Conservation (phyloP, 2,797 vertebrate species). For the Oreochromis mossambicus region DNA sequence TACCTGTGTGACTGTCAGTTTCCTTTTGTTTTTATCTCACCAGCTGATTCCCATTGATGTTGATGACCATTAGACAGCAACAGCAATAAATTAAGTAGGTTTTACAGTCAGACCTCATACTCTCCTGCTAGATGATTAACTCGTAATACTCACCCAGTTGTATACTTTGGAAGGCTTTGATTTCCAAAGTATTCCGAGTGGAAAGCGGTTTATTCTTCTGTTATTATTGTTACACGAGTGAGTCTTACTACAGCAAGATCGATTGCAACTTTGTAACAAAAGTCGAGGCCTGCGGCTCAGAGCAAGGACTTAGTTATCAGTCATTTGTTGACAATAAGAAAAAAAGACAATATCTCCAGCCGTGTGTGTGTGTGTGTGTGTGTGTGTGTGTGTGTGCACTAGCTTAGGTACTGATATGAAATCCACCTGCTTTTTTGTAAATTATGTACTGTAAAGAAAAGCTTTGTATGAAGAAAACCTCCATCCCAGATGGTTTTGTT, state of each 20-base stretch:
- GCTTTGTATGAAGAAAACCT: conserved; percentile 25
- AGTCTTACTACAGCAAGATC: background rate
- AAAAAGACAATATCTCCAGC: background rate
- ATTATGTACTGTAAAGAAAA: conserved; percentile 25
- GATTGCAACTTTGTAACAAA: background rate
- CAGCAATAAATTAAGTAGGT: background rate
- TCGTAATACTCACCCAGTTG: background rate
- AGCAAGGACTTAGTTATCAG: background rate
- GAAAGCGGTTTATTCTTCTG: background rate
- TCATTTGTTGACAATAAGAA: background rate
- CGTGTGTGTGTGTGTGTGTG: background rate
- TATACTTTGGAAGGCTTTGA: background rate
- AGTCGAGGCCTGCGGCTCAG: background rate
- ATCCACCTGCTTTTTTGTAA: conserved; percentile 32
- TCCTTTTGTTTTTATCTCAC: background rate
- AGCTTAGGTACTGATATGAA: conserved; percentile 46
- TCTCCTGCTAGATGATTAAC: background rate
- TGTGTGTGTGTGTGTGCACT: fast-evolving
- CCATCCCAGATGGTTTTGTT: background rate
- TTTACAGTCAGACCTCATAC: background rate
- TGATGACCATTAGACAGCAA: background rate
- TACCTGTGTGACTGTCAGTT: background rate
- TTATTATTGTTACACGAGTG: background rate
- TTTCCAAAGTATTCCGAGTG: background rate
- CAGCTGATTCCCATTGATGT: background rate